These are phyloP conservation scores for Brachionus calyciflorus DNA, from an alignment of 1,140 invertebrate genomes.

Conservation along the genomic window DNA sequence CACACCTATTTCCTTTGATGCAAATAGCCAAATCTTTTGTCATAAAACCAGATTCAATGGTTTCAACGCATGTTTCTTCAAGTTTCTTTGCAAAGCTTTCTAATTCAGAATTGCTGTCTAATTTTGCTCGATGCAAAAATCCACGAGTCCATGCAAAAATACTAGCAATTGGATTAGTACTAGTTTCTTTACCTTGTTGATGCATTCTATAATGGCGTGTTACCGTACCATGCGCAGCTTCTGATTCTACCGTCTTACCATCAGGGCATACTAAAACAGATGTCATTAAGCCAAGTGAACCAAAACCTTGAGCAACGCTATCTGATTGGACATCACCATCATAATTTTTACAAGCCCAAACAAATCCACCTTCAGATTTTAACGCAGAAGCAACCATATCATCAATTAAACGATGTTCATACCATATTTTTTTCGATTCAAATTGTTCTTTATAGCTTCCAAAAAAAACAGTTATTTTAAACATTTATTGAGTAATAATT, in stretches of 20 bases:
- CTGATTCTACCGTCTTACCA: constrained; percentile 62
- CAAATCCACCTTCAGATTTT: constrained; percentile 96
- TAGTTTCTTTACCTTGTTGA: constrained; percentile 77
- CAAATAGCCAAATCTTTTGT: constrained; percentile 99
- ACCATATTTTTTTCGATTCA: constrained; percentile 87
- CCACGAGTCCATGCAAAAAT: constrained; percentile 97
- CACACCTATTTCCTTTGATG: constrained; percentile 72
- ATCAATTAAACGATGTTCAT: constrained; percentile 97
- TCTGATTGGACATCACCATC: constrained; percentile 99
- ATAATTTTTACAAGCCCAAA: constrained; percentile 99
- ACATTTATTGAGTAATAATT: not conserved
- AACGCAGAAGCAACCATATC: constrained; percentile 98
- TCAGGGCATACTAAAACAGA: constrained; percentile 61
- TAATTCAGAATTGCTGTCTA: constrained; percentile 78
- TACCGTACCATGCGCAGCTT: constrained; percentile 62
- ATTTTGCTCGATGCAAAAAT: constrained; percentile 81
- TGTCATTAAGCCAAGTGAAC: constrained; percentile 61
- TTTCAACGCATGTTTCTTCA: constrained; percentile 85
- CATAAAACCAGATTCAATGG: constrained; percentile 89
- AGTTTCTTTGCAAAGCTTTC: constrained; percentile 75
- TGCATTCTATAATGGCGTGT: constrained; percentile 58
- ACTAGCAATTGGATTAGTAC: constrained; percentile 95
- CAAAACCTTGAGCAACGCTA: constrained; percentile 84
- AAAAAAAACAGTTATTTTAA: constrained; percentile 47
- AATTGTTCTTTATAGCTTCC: constrained; percentile 80